Conservation (phyloP, 2,797 vertebrate genomes). For the Sebastes kiyomatsui region DNA sequence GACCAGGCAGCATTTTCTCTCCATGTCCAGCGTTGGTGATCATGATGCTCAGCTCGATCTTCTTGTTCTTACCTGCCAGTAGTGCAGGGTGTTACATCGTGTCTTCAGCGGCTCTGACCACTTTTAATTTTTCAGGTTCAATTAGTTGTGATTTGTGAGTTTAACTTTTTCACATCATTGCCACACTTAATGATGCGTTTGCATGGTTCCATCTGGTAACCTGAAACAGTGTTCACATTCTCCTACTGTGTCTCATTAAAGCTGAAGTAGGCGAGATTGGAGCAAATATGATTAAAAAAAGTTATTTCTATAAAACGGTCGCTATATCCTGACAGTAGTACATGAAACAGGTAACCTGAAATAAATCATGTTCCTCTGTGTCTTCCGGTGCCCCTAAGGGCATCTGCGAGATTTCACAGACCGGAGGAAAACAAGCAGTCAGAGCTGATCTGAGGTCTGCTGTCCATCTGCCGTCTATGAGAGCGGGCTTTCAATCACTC, state of each 20-base stretch:
- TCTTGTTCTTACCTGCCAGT: neutral
- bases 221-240: slow-evolving; percentile 28
- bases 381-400: too few species aligned
- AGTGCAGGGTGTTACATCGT: neutral
- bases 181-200: neutral
- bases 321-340: too few species aligned
- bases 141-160: neutral
- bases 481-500: too few species aligned
- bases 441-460: too few species aligned
- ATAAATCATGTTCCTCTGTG: too few species aligned
- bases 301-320: too few species aligned
- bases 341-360: too few species aligned
- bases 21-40: neutral
- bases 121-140: neutral
- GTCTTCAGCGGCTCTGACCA: neutral
- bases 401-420: too few species aligned
- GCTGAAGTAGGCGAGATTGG: too few species aligned
- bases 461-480: too few species aligned
- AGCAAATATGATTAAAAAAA: too few species aligned
- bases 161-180: slow-evolving; percentile 18
- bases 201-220: neutral
- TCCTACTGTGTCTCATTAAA: neutral
- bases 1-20: slow-evolving; percentile 18
- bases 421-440: too few species aligned
- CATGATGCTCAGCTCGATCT: neutral